These are phyloP conservation scores for Probosciger aterrimus DNA, from an alignment of 2,113 vertebrate genomes.

Conservation along the genomic window DNA sequence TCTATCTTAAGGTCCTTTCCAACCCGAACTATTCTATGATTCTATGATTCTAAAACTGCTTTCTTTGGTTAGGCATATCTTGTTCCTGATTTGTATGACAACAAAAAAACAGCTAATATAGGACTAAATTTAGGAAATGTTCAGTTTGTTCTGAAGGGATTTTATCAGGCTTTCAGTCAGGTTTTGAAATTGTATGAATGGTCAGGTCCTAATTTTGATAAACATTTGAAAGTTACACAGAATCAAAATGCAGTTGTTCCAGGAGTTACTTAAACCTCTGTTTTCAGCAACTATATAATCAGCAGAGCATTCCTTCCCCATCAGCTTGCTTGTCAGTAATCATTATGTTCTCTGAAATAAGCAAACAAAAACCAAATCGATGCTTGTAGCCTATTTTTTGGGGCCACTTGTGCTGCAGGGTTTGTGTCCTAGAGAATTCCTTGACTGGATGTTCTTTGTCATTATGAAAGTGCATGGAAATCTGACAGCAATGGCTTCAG, in stretches of 20 bases:
- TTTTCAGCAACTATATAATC: neutral
- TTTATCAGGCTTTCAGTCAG: neutral
- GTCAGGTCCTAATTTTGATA: neutral
- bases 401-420: neutral
- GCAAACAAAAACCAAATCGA: neutral
- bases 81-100: neutral
- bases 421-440: neutral
- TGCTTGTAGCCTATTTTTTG: neutral
- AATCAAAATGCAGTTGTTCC: neutral
- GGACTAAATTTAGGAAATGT: neutral
- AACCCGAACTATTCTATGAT: no score
- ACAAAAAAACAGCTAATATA: neutral
- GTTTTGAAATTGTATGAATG: neutral
- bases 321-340: neutral
- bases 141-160: neutral
- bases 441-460: neutral
- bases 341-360: neutral
- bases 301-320: neutral
- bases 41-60: neutral
- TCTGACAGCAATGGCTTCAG: neutral
- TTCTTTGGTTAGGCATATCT: neutral
- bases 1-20: no score
- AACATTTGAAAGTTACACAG: neutral
- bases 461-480: neutral
- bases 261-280: neutral